Evolutionary conservation across 2,113 vertebrate species (phyloP).

Genomic region (Gasterosteus nipponicus): DNA sequence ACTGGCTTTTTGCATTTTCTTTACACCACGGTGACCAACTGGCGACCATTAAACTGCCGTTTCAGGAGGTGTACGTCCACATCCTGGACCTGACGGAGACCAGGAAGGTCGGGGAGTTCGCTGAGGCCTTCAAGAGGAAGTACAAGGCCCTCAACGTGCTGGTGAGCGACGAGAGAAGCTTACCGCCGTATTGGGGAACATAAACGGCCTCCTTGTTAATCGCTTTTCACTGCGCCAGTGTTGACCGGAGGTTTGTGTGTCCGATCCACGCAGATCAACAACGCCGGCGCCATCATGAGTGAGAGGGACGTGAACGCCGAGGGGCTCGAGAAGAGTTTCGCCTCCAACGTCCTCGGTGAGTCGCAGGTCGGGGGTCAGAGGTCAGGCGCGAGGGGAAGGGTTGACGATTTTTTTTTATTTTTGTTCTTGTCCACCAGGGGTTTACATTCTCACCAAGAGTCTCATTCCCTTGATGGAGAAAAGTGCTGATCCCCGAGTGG

Average conservation of each 20-base stretch:
- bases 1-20: not conserved
- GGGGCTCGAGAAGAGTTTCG: constrained; percentile 83
- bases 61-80: constrained; percentile 83
- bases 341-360: constrained; percentile 82
- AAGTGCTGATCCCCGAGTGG: constrained; percentile 83
- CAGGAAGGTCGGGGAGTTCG: constrained; percentile 85
- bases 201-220: not conserved
- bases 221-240: not conserved
- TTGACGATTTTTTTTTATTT: not conserved
- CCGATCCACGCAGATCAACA: constrained; percentile 78
- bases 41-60: not conserved
- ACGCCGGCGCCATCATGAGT: constrained; percentile 82
- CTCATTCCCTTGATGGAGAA: constrained; percentile 84
- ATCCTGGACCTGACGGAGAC: constrained; percentile 83
- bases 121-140: constrained; percentile 82
- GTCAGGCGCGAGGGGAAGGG: too few species aligned
- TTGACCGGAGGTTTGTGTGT: not conserved
- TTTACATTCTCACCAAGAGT: constrained; percentile 83
- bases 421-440: constrained; percentile 58
- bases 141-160: constrained; percentile 84
- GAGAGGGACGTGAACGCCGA: constrained; percentile 81
- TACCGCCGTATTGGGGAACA: not conserved
- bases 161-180: constrained; percentile 55
- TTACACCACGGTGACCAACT: too few species aligned
- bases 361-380: not conserved